Evolutionary conservation across 1,140 invertebrate genomes (phyloP).

Genomic region (Plectrocnemia conspersa): DNA sequence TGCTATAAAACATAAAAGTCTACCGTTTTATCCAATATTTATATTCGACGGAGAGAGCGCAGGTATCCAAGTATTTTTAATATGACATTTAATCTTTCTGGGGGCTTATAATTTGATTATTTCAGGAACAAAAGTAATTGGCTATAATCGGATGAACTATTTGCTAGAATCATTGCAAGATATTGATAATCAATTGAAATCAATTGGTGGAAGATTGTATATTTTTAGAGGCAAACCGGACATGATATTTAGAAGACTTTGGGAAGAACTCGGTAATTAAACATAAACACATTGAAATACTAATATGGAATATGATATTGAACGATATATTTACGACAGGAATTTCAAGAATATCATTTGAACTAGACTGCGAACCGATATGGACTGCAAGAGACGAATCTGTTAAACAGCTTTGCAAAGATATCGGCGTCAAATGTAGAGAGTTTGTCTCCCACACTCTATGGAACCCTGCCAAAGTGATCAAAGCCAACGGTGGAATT

Average conservation of each 20-base stretch:
- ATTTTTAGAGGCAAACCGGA: conserved; percentile 62
- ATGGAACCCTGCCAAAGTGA: conserved; percentile 63
- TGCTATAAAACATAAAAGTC: conserved; percentile 50
- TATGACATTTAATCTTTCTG: conserved; percentile 1
- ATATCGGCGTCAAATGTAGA: conserved; percentile 53
- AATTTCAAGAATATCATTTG: conserved; percentile 57
- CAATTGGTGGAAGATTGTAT: conserved; percentile 56
- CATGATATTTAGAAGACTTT: conserved; percentile 55
- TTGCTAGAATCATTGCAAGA: conserved; percentile 67
- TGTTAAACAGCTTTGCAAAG: conserved; percentile 54
- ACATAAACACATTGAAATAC: too few species aligned
- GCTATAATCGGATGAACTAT: conserved; percentile 66
- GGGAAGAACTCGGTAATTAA: conserved; percentile 52
- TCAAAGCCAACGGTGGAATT: conserved; percentile 63
- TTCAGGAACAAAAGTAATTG: conserved; percentile 58
- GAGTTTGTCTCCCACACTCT: conserved; percentile 68
- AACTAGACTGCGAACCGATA: conserved; percentile 69
- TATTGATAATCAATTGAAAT: conserved; percentile 58
- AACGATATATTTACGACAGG: conserved; percentile 30
- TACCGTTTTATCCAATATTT: conserved; percentile 59
- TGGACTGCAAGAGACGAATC: conserved; percentile 61
- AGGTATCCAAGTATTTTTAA: conserved; percentile 42
- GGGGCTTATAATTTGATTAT: conserved; percentile 20
- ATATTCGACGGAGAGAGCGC: conserved; percentile 71
- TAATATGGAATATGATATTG: not conserved